Conservation (phyloP, 2,113 vertebrate genomes). For the Catharus minimus region DNA sequence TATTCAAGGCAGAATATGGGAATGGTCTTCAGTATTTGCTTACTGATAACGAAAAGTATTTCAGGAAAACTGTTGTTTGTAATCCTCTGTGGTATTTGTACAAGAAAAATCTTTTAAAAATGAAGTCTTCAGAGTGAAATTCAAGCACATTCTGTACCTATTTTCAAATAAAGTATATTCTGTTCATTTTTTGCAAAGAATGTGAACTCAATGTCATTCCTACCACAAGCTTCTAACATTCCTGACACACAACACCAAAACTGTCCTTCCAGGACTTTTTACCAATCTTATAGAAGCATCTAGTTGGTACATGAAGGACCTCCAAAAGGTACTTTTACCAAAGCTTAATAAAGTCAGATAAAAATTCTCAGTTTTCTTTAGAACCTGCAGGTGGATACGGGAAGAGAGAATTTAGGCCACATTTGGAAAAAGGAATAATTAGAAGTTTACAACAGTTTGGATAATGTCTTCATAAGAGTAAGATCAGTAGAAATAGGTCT, state of each 20-base stretch:
- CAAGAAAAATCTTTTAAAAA: background rate
- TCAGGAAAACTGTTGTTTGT: background rate
- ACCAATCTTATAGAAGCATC: background rate
- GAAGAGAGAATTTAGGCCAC: background rate
- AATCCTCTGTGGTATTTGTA: background rate
- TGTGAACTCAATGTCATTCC: background rate
- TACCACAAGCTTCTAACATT: background rate
- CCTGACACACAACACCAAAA: background rate
- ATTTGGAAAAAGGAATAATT: background rate
- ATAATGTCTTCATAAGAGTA: background rate
- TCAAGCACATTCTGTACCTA: background rate
- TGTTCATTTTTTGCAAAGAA: background rate
- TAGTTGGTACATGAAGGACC: background rate
- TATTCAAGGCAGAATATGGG: background rate
- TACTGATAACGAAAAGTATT: background rate
- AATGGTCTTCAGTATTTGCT: background rate
- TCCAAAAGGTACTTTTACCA: background rate
- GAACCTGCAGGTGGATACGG: background rate
- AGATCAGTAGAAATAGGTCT: background rate
- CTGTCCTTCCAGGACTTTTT: background rate
- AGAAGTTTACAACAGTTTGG: background rate
- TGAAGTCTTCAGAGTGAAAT: background rate
- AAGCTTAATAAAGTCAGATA: background rate
- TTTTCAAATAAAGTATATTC: slow-evolving; percentile 2
- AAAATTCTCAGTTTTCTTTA: background rate